phyloP scores from a whole-genome alignment of 2,113 vertebrate genomes.

The Toxotes chatareus region DNA sequence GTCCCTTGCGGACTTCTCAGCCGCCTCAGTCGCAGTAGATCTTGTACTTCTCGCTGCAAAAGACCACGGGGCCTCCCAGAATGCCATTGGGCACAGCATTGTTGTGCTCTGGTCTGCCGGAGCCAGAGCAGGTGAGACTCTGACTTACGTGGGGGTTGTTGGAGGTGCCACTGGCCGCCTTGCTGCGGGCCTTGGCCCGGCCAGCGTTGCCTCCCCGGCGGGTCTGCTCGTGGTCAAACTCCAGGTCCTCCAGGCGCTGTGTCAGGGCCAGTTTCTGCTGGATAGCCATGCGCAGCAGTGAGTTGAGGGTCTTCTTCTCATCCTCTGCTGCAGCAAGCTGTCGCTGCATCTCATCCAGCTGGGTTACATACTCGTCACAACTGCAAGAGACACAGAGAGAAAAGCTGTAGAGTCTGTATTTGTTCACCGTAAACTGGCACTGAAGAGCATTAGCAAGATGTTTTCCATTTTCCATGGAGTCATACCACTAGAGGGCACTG shows the following conservation, averaged over 20 bases:
- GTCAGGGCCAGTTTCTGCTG: conserved; percentile 99
- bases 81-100: conserved; percentile 85
- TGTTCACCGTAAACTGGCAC: background rate
- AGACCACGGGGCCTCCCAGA: conserved; percentile 86
- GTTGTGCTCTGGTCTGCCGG: conserved; percentile 75
- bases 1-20: conserved; percentile 46
- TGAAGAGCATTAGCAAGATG: background rate
- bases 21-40: conserved; percentile 94
- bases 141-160: conserved; percentile 93
- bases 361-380: conserved; percentile 97
- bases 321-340: conserved; percentile 96
- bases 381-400: conserved; percentile 73
- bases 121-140: conserved; percentile 88
- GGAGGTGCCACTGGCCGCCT: conserved; percentile 62
- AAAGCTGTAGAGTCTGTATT: background rate
- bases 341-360: conserved; percentile 98
- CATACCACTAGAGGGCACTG: conserved; percentile 38
- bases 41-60: conserved; percentile 98
- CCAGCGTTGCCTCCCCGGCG: conserved; percentile 88
- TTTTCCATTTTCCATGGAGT: conserved; percentile 3
- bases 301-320: conserved; percentile 99
- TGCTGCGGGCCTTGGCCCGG: conserved; percentile 85
- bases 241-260: conserved; percentile 96
- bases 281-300: conserved; percentile 97
- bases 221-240: conserved; percentile 93